Conservation (phyloP, 1,140 invertebrate species). For the Ceratosolen solmsi region DNA sequence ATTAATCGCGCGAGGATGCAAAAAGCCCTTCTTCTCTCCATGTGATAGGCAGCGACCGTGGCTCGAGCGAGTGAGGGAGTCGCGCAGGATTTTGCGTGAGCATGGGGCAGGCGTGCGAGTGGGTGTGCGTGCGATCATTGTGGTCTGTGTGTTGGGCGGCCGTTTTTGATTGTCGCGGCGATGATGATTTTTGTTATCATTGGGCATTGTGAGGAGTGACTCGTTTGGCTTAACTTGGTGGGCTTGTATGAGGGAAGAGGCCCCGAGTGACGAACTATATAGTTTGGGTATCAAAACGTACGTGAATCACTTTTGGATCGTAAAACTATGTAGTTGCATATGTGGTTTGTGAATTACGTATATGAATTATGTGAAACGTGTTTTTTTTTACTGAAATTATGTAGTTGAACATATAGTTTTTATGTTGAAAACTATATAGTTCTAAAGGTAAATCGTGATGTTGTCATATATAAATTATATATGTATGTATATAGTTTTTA, state of each 20-base stretch:
- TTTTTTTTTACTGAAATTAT: slow-evolving; percentile 7
- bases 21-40: slow-evolving; percentile 30
- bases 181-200: neutral
- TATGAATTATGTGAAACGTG: neutral
- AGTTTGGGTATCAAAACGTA: neutral
- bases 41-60: neutral
- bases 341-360: slow-evolving; percentile 1
- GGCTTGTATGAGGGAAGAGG: neutral
- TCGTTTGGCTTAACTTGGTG: neutral
- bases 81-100: neutral
- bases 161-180: neutral
- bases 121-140: neutral
- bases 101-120: neutral
- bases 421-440: slow-evolving; percentile 46
- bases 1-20: slow-evolving; percentile 26
- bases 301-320: neutral
- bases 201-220: neutral
- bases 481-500: slow-evolving; percentile 38
- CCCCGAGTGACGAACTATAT: neutral
- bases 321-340: slow-evolving; percentile 22
- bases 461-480: slow-evolving; percentile 40
- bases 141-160: neutral
- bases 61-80: neutral
- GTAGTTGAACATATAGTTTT: slow-evolving; percentile 48
- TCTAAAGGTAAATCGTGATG: neutral